These are phyloP conservation scores for Rhabdomys dilectus DNA, from an alignment of 2,113 vertebrate genomes.

Conservation along the genomic window DNA sequence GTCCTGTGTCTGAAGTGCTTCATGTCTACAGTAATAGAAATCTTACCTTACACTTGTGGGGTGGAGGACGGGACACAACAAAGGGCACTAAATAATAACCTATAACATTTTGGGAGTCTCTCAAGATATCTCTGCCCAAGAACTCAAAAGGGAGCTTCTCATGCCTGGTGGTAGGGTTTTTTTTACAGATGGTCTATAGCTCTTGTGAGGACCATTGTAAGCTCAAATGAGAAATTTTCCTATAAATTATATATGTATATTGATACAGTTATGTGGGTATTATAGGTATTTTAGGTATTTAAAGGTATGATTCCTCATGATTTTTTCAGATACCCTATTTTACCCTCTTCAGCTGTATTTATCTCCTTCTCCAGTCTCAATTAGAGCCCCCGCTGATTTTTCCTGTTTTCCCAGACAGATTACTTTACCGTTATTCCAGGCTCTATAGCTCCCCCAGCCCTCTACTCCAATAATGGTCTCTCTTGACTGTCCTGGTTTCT, in stretches of 20 bases:
- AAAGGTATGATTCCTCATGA: neutral
- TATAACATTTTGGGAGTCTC: neutral
- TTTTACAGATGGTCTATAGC: neutral
- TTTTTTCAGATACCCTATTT: neutral
- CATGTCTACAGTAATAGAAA: neutral
- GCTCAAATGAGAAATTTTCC: neutral
- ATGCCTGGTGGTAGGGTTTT: neutral
- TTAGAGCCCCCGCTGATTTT: neutral
- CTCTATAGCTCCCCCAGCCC: neutral
- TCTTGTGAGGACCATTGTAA: neutral
- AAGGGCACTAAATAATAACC: neutral
- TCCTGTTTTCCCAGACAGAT: neutral
- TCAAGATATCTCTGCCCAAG: neutral
- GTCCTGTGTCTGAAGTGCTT: neutral
- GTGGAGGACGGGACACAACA: neutral
- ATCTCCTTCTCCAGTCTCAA: neutral
- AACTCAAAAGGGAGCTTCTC: neutral
- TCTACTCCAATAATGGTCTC: neutral
- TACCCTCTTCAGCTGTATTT: neutral
- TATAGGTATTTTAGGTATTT: neutral
- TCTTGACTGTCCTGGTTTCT: neutral
- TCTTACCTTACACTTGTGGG: neutral
- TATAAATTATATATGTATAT: neutral
- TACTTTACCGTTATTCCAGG: neutral
- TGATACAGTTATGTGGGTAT: neutral